Percentiles rank a stretch among this genome's conserved stretches.
Evolutionary conservation across 2,888 invertebrate genomes (phyloP).

Genomic region (Romanomermis culicivorax): DNA sequence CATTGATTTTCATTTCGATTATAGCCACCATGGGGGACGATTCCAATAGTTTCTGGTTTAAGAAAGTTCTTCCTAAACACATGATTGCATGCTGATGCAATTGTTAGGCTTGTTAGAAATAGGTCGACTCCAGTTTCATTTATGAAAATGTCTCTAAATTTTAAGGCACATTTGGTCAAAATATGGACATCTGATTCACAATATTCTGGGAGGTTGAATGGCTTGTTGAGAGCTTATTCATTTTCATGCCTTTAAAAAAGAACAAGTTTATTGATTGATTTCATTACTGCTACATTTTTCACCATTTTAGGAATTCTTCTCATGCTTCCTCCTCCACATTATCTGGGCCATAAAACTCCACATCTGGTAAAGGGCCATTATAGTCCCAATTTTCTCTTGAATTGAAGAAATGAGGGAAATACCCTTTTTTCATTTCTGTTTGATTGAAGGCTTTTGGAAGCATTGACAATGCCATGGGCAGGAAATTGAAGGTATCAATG

Average conservation of each 20-base stretch:
- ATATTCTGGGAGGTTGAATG: slow-evolving; percentile 15
- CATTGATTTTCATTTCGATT: slow-evolving; percentile 2
- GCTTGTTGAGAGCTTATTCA: no score
- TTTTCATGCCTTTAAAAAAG: no score
- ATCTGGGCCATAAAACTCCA: not conserved
- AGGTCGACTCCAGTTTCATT: no score
- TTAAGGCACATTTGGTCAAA: slow-evolving; percentile 6
- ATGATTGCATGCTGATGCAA: slow-evolving; percentile 13
- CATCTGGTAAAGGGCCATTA: not conserved
- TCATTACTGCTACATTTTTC: not conserved
- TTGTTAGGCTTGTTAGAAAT: slow-evolving; percentile 11
- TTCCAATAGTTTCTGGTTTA: slow-evolving; percentile 10
- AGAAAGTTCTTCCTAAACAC: slow-evolving; percentile 11
- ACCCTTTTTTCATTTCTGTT: not conserved
- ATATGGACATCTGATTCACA: slow-evolving; percentile 15
- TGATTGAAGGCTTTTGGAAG: not conserved
- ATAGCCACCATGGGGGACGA: slow-evolving; percentile 13
- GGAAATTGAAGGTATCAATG: no score
- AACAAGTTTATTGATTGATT: not conserved
- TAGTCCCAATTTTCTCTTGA: not conserved
- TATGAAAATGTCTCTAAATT: no score
- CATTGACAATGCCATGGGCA: not conserved
- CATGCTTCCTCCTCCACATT: not conserved
- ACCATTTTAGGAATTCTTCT: not conserved
- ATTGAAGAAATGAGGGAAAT: not conserved